Conservation (phyloP, 2,797 vertebrate species). For the Rachycentron canadum region DNA sequence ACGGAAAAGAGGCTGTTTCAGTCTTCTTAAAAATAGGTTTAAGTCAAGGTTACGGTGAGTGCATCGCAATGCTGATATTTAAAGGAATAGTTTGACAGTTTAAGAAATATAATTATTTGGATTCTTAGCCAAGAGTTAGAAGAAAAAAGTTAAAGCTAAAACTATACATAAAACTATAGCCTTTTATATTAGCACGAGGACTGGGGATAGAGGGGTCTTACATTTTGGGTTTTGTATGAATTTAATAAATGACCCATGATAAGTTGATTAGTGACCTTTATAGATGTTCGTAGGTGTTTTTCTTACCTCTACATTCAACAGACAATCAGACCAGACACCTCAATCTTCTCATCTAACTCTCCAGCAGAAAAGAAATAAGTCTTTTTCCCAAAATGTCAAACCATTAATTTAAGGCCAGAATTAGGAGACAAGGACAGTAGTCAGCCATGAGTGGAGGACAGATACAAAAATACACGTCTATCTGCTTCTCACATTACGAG, state of each 20-base stretch:
- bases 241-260: too few species aligned
- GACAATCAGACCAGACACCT: too few species aligned
- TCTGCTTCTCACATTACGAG: constrained; percentile 2
- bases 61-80: background rate
- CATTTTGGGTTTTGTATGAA: too few species aligned
- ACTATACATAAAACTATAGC: background rate
- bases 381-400: background rate
- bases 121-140: too few species aligned
- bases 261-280: background rate
- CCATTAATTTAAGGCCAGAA: background rate
- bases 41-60: background rate
- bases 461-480: background rate
- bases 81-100: background rate
- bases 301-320: background rate
- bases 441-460: background rate
- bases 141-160: too few species aligned
- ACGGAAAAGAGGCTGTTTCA: background rate
- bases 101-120: too few species aligned
- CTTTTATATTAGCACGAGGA: background rate
- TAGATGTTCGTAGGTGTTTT: background rate
- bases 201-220: background rate
- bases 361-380: background rate
- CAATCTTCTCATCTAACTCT: background rate
- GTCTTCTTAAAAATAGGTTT: background rate
- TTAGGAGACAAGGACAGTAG: background rate